Conservation (phyloP, 2,888 invertebrate species). For the Cantharis nigra region DNA sequence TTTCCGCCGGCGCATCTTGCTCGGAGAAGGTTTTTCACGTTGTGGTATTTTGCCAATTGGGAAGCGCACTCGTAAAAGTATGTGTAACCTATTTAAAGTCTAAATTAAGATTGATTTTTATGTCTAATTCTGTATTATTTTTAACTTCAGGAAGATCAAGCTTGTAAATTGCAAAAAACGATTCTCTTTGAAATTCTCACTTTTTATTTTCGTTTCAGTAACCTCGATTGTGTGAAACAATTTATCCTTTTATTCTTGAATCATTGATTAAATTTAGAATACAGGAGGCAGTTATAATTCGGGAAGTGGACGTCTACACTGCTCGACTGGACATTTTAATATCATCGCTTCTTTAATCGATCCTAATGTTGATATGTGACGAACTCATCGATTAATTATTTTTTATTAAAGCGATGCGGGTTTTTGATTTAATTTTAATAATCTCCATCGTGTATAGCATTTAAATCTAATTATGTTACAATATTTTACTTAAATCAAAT, state of each 20-base stretch:
- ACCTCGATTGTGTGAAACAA: not conserved
- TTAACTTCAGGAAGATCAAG: not conserved
- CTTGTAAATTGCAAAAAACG: not conserved
- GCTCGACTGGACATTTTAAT: not conserved
- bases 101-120: not conserved
- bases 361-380: not conserved
- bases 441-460: not conserved
- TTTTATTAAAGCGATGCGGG: not conserved
- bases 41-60: not conserved
- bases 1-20: not conserved
- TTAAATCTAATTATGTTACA: not conserved
- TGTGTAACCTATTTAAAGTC: not conserved
- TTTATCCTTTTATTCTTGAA: not conserved
- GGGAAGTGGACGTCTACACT: not conserved
- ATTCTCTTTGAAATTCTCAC: not conserved
- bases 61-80: not conserved
- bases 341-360: not conserved
- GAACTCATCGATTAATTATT: not conserved
- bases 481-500: not conserved
- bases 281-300: not conserved
- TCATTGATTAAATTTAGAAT: not conserved
- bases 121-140: not conserved
- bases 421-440: not conserved
- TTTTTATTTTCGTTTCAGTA: not conserved
- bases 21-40: not conserved